Evolutionary conservation across 2,797 vertebrate genomes (phyloP).

Genomic region (Ceryle rudis): DNA sequence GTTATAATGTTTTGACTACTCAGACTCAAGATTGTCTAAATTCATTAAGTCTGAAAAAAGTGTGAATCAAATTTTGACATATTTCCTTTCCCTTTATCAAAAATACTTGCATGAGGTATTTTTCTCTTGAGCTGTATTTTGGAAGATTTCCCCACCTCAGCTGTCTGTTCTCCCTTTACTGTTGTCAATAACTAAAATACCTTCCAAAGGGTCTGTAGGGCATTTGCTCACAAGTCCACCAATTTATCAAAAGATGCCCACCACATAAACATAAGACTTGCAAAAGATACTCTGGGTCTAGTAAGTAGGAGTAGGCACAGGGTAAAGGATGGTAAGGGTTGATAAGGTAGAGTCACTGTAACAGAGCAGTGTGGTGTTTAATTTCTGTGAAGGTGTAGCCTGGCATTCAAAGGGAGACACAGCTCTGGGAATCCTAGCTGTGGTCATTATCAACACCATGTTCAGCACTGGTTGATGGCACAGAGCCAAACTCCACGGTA

Average conservation of each 20-base stretch:
- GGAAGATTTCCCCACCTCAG: background rate
- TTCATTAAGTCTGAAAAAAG: background rate
- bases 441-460: rapidly evolving
- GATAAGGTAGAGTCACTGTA: background rate
- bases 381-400: background rate
- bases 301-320: background rate
- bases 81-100: background rate
- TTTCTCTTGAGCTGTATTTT: background rate
- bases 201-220: background rate
- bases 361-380: background rate
- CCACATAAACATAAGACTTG: background rate
- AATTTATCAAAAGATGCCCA: background rate
- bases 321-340: background rate
- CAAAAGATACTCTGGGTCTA: background rate
- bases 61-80: background rate
- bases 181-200: background rate
- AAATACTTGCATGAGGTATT: rapidly evolving
- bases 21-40: background rate
- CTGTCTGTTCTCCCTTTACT: background rate
- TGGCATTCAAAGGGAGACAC: background rate
- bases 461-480: background rate
- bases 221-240: background rate
- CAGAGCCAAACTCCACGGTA: background rate
- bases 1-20: background rate
- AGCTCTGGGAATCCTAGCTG: background rate